Evolutionary conservation across 1,140 invertebrate species (phyloP).

Genomic region (Orchestia grillus): DNA sequence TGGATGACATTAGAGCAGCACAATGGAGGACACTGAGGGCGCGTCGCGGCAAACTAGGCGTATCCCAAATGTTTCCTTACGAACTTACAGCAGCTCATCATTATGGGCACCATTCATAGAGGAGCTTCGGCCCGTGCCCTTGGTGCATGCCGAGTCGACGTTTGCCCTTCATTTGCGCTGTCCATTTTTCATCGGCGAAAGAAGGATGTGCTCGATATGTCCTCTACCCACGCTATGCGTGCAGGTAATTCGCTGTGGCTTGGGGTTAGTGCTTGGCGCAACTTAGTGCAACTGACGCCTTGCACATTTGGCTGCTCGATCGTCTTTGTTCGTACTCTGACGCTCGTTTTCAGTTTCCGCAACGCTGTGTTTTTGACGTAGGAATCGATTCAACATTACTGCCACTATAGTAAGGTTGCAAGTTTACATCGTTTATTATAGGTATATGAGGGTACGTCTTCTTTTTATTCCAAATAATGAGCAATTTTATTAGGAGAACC

Average conservation of each 20-base stretch:
- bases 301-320: background rate
- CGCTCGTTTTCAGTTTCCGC: background rate
- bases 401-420: background rate
- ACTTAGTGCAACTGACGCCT: background rate
- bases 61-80: background rate
- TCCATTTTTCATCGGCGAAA: background rate
- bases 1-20: background rate
- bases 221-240: slow-evolving; percentile 18
- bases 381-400: background rate
- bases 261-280: background rate
- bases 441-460: too few species aligned
- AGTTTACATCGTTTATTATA: background rate
- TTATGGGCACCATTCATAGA: background rate
- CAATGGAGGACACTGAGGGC: background rate
- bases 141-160: background rate
- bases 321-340: background rate
- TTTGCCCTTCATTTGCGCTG: slow-evolving; percentile 19
- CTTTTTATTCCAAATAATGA: too few species aligned
- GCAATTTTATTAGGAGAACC: too few species aligned
- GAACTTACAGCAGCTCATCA: background rate
- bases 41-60: background rate
- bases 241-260: background rate
- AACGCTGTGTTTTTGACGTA: background rate
- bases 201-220: slow-evolving; percentile 43
- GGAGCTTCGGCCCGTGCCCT: background rate